Conservation (phyloP, 2,888 invertebrate species). For the Epirrhoe alternata region DNA sequence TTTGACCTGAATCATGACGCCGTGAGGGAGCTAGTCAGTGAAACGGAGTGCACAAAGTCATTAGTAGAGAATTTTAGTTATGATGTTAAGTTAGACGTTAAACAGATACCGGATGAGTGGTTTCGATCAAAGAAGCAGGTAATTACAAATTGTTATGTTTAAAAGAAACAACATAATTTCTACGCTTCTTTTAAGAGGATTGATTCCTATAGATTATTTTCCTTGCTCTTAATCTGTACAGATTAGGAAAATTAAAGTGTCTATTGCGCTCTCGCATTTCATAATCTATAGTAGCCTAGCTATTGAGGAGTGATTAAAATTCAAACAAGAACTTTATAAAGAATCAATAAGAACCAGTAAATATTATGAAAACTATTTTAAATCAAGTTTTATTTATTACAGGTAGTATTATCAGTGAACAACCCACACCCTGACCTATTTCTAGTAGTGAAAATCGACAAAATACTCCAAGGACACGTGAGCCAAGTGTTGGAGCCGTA, state of each 20-base stretch:
- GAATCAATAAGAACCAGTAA: too few relatives aligned
- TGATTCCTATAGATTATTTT: too few relatives aligned
- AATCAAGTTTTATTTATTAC: slow-evolving; percentile 50
- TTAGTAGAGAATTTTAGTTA: slow-evolving; percentile 82
- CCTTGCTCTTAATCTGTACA: too few relatives aligned
- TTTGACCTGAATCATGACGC: slow-evolving; percentile 93
- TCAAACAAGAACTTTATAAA: neutral
- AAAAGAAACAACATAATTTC: too few relatives aligned
- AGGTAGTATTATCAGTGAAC: slow-evolving; percentile 95
- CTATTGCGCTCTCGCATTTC: too few relatives aligned
- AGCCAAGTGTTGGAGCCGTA: slow-evolving; percentile 95
- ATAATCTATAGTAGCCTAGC: too few relatives aligned
- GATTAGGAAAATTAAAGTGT: too few relatives aligned
- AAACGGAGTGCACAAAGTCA: slow-evolving; percentile 76
- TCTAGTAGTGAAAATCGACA: slow-evolving; percentile 96
- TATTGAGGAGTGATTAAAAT: too few relatives aligned
- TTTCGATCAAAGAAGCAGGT: slow-evolving; percentile 88
- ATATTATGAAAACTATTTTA: too few relatives aligned
- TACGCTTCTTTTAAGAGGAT: too few relatives aligned
- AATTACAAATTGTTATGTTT: neutral
- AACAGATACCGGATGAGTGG: slow-evolving; percentile 91
- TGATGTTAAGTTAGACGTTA: slow-evolving; percentile 87
- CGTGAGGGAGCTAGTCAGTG: slow-evolving; percentile 85
- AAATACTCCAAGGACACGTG: slow-evolving; percentile 95
- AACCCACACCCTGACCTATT: slow-evolving; percentile 96